These are phyloP conservation scores for Andricus grossulariae DNA, from an alignment of 1,140 invertebrate species.

Conservation along the genomic window DNA sequence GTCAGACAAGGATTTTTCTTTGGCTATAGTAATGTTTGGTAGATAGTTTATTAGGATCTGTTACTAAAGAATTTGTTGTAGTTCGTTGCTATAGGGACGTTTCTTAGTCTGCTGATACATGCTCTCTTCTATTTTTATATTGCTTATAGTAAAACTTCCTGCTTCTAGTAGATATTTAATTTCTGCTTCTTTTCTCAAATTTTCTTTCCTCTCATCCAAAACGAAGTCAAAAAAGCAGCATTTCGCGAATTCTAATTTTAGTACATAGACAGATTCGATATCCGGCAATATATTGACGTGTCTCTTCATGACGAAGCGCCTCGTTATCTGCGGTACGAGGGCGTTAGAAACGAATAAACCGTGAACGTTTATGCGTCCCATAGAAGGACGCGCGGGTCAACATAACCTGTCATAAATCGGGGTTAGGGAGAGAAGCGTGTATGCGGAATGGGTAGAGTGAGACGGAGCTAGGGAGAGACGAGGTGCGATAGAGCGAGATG, in stretches of 20 bases:
- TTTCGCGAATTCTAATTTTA: slow-evolving; percentile 25
- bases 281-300: slow-evolving; percentile 25
- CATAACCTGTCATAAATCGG: slow-evolving; percentile 47
- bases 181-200: too few species aligned
- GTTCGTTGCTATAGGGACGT: too few species aligned
- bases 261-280: slow-evolving; percentile 27
- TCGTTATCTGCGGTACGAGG: slow-evolving; percentile 27
- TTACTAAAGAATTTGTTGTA: too few species aligned
- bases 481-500: slow-evolving; percentile 15
- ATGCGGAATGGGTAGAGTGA: background rate
- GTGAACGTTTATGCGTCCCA: slow-evolving; percentile 29
- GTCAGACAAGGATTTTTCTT: too few species aligned
- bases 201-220: background rate
- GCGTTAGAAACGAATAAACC: slow-evolving; percentile 30
- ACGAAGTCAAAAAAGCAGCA: background rate
- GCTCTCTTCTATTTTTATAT: too few species aligned
- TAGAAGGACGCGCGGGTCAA: slow-evolving; percentile 39
- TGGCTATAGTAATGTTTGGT: too few species aligned
- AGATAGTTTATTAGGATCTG: too few species aligned
- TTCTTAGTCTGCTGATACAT: too few species aligned
- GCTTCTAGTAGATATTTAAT: too few species aligned
- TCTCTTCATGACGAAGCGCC: slow-evolving; percentile 6
- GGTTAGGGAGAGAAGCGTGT: slow-evolving; percentile 11
- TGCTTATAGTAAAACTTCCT: too few species aligned
- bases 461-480: slow-evolving; percentile 20